phyloP scores from a whole-genome alignment of 1,140 invertebrate genomes.

The Spodoptera frugiperda region DNA sequence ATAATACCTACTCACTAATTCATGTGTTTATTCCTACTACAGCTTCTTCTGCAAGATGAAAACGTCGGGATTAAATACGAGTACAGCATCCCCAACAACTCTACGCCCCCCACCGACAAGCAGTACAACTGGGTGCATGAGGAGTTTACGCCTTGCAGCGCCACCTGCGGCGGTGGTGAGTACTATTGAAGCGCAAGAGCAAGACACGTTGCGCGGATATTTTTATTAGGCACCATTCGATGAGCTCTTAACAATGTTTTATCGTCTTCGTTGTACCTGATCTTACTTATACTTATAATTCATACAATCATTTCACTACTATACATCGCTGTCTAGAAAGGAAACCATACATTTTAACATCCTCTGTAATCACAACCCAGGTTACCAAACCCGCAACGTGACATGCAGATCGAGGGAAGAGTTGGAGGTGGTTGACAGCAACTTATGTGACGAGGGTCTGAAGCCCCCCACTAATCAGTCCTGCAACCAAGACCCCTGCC shows the following conservation, averaged over 20 bases:
- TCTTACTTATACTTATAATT: no score
- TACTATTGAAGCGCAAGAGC: no score
- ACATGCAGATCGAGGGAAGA: slow-evolving; percentile 90
- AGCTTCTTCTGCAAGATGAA: slow-evolving; percentile 94
- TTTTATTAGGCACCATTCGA: no score
- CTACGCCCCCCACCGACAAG: slow-evolving; percentile 88
- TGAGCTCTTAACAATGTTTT: no score
- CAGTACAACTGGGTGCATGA: slow-evolving; percentile 94
- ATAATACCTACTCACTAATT: no score
- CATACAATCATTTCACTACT: no score
- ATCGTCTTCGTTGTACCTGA: no score
- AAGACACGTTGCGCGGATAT: no score
- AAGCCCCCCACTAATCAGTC: slow-evolving; percentile 90
- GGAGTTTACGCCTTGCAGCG: slow-evolving; percentile 93
- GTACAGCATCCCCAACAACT: slow-evolving; percentile 94
- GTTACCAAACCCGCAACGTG: slow-evolving; percentile 91
- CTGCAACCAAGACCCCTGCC: slow-evolving; percentile 93
- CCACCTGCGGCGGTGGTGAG: slow-evolving; percentile 94
- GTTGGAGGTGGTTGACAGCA: slow-evolving; percentile 89
- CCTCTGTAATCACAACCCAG: slow-evolving; percentile 84
- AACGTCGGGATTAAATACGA: slow-evolving; percentile 96
- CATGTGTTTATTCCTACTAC: no score
- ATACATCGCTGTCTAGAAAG: no score
- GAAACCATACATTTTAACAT: no score
- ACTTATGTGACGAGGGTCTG: slow-evolving; percentile 91